These are phyloP conservation scores for Andrena dorsata DNA, from an alignment of 2,888 invertebrate species.

Conservation along the genomic window DNA sequence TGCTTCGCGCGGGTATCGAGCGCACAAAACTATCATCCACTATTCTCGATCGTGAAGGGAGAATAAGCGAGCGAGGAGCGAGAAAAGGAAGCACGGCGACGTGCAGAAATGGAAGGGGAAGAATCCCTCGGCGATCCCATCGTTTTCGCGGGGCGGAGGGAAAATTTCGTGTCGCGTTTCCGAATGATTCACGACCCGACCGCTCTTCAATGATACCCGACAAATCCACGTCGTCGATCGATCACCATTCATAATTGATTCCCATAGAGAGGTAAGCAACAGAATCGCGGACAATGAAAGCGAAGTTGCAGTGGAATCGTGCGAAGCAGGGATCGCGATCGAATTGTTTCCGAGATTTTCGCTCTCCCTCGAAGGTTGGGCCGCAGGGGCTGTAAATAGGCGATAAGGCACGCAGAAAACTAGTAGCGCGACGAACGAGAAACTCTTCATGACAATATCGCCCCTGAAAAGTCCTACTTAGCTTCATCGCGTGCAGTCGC, in stretches of 20 bases:
- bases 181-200: constrained; percentile 2
- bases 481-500: constrained; percentile 38
- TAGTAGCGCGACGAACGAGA: constrained; percentile 31
- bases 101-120: constrained; percentile 11
- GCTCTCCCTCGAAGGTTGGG: background rate
- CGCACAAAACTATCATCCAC: constrained; percentile 59
- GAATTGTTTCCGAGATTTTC: constrained; percentile 39
- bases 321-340: background rate
- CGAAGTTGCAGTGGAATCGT: background rate
- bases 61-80: constrained; percentile 36
- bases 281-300: background rate
- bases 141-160: constrained; percentile 4
- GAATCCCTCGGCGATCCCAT: constrained; percentile 12
- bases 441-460: constrained; percentile 72
- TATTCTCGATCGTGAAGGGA: constrained; percentile 53
- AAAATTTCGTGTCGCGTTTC: constrained; percentile 29
- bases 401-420: constrained; percentile 12
- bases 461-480: constrained; percentile 57
- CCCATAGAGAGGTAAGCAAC: background rate
- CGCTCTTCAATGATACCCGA: background rate
- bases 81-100: background rate
- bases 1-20: constrained; percentile 72
- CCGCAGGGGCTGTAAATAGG: constrained; percentile 36
- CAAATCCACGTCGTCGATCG: background rate
- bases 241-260: constrained; percentile 10